These are phyloP conservation scores for Arge pagana DNA, from an alignment of 2,888 invertebrate species.

Conservation along the genomic window DNA sequence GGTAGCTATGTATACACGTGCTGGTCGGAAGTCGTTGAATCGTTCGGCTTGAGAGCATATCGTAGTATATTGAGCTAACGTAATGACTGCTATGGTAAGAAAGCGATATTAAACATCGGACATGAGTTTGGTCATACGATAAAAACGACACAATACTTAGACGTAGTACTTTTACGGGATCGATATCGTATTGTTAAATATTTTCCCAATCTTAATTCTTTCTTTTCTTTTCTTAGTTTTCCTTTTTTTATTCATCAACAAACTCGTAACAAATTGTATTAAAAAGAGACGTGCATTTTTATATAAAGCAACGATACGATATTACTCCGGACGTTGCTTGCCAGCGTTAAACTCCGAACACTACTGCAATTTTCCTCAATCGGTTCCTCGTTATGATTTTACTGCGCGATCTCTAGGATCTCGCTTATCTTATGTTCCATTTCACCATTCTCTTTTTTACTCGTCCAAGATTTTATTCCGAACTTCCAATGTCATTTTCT, in stretches of 20 bases:
- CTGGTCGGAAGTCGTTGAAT: too few relatives aligned
- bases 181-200: slow-evolving; percentile 26
- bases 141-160: slow-evolving; percentile 40
- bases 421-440: too few relatives aligned
- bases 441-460: too few relatives aligned
- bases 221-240: slow-evolving; percentile 23
- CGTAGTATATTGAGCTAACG: slow-evolving; percentile 36
- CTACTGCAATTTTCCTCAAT: too few relatives aligned
- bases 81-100: slow-evolving; percentile 36
- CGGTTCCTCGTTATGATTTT: too few relatives aligned
- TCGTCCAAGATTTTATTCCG: too few relatives aligned
- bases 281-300: slow-evolving; percentile 20
- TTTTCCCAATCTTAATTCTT: slow-evolving; percentile 27
- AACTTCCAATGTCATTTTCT: too few relatives aligned
- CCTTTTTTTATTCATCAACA: slow-evolving; percentile 24
- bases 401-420: too few relatives aligned
- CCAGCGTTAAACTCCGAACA: too few relatives aligned
- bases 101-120: slow-evolving; percentile 37
- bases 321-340: slow-evolving; percentile 31
- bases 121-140: slow-evolving; percentile 38
- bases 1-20: too few relatives aligned
- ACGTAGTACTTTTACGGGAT: slow-evolving; percentile 16
- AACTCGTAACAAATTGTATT: slow-evolving; percentile 20
- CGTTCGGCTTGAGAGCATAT: too few relatives aligned
- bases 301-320: slow-evolving; percentile 32